Conservation (phyloP, 2,888 invertebrate species). For the Portevinia maculata region DNA sequence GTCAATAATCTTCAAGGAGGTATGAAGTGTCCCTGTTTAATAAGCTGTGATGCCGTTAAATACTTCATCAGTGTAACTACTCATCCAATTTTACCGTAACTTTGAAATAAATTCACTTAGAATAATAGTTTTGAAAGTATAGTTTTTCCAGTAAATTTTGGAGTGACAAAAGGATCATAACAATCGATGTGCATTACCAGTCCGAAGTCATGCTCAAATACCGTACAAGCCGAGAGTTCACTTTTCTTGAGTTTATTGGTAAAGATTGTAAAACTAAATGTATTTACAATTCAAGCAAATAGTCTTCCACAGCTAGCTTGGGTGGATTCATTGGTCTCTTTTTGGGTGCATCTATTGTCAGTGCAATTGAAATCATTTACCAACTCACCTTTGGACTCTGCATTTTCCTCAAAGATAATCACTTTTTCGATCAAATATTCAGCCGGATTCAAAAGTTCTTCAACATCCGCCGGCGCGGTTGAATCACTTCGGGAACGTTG, state of each 20-base stretch:
- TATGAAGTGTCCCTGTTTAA: conserved; percentile 80
- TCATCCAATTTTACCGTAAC: conserved; percentile 40
- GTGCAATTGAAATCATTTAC: conserved; percentile 83
- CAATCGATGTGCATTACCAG: conserved; percentile 82
- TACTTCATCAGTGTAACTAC: conserved; percentile 77
- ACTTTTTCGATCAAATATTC: conserved; percentile 60
- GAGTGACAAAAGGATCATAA: conserved; percentile 75
- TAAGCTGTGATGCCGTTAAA: conserved; percentile 79
- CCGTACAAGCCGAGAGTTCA: conserved; percentile 82
- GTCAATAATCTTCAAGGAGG: conserved; percentile 78
- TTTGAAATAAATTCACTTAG: neutral
- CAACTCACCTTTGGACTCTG: conserved; percentile 79
- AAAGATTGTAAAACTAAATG: conserved; percentile 32
- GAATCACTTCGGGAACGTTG: neutral
- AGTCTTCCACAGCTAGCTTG: conserved; percentile 81
- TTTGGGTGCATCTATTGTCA: conserved; percentile 83
- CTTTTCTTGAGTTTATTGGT: conserved; percentile 83
- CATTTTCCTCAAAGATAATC: conserved; percentile 78
- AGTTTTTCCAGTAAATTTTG: conserved; percentile 51
- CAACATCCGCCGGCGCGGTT: neutral
- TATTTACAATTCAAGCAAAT: no score
- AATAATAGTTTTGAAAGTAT: neutral
- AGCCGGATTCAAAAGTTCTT: neutral
- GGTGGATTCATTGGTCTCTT: conserved; percentile 84
- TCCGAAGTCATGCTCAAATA: conserved; percentile 81